Base-by-base conservation (phyloP, 1,140 invertebrate species). In the Drosophila tsacasi region DNA sequence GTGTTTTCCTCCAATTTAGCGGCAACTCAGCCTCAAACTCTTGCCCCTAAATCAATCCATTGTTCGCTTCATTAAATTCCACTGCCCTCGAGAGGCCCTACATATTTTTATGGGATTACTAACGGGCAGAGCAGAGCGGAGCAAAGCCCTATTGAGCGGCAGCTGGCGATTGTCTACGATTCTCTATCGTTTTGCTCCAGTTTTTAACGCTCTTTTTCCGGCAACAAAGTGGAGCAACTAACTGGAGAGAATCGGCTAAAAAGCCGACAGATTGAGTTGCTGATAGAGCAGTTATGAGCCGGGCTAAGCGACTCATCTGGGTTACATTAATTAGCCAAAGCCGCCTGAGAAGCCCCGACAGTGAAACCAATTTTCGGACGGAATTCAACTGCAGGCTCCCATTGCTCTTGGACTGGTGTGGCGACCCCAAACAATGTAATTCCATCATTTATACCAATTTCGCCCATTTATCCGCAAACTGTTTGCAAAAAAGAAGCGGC, bases 361-460 rank as follows among this genome's bases (percentile, higher is more conserved):
- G 32, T 40, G 52, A 60, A 60, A 60, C 35, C 69, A 73, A 60
- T 73, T 60, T 73, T 73, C 23, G 69, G 62, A 37, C 68, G 37
- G 40, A 37, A 47, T 27, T 40, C 69, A 39, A 54, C 47, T 54
- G 58, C 69, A 46, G 25, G 60, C 71, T 55, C 25, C 59, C 23
- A 42, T 39, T 75, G 42, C 44, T 30, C 40, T 55, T 17, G 52
- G 50, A 47, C 76, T 52, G 76, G 59, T 42, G 76, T 60, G 39
- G 72, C 79, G 76, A 82, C 81, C 86, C 73, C 85, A 85, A 85
- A 90, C 85, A 90, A 90, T 90, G 85, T 90, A 90, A 90, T 90
- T 90, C 85, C 85, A 90, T 90, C 85, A 90, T 85, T 90, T 90
- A 90, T 90, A 90, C 85, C 85, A 90, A 90, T 90, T 90, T 90